Conservation (phyloP, 1,140 invertebrate species). For the Phthorimaea operculella region DNA sequence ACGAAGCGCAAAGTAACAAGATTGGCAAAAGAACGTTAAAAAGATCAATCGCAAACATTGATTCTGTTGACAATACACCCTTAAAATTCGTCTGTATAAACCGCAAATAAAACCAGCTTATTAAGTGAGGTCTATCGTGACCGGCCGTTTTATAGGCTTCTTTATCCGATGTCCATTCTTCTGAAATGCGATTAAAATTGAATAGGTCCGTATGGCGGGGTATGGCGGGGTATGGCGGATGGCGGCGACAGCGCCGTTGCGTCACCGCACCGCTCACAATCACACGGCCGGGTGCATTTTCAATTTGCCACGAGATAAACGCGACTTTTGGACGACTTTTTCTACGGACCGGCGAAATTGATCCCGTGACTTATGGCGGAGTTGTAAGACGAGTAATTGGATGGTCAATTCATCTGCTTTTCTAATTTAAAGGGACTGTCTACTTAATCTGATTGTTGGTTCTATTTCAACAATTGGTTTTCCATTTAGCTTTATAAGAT, state of each 20-base stretch:
- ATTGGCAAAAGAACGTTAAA: constrained; percentile 39
- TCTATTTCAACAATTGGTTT: too few relatives aligned
- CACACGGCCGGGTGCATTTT: constrained; percentile 63
- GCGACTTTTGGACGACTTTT: constrained; percentile 59
- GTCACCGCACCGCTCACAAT: constrained; percentile 60
- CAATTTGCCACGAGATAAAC: constrained; percentile 65
- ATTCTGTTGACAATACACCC: constrained; percentile 47
- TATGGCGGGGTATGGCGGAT: not conserved
- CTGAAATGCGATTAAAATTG: constrained; percentile 67
- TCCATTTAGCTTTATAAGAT: too few relatives aligned
- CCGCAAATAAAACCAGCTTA: constrained; percentile 61
- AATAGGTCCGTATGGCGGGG: constrained; percentile 62
- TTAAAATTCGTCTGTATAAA: constrained; percentile 46
- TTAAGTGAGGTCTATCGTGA: constrained; percentile 45
- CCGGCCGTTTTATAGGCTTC: constrained; percentile 55
- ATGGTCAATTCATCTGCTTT: constrained; percentile 53
- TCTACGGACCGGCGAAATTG: constrained; percentile 59
- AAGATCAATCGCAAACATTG: constrained; percentile 59
- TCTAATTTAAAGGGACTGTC: constrained; percentile 5
- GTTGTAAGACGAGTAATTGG: constrained; percentile 40
- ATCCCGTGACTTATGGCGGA: constrained; percentile 60
- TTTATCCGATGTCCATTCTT: constrained; percentile 63
- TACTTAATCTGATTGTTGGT: too few relatives aligned
- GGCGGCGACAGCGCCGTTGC: constrained; percentile 45
- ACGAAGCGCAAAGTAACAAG: constrained; percentile 27